Conservation (phyloP, 2,113 vertebrate genomes). For the Cavia aperea region DNA sequence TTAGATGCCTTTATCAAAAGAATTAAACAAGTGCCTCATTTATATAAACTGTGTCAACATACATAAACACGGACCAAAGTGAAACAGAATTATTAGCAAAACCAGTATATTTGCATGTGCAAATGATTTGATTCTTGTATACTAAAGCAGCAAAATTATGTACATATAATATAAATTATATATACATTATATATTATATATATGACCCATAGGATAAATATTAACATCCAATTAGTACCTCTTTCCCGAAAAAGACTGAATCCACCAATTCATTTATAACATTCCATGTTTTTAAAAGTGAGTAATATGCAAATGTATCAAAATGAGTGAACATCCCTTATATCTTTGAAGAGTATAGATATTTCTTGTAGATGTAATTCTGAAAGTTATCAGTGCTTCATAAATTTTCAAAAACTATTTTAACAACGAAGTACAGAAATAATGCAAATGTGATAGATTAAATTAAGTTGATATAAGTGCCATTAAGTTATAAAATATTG, state of each 20-base stretch:
- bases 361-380: background rate
- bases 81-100: background rate
- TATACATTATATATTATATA: background rate
- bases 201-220: background rate
- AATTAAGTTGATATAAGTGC: constrained; percentile 41
- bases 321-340: background rate
- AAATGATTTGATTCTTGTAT: background rate
- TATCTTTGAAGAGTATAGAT: background rate
- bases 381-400: background rate
- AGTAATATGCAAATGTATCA: background rate
- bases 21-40: background rate
- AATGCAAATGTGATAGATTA: constrained; percentile 15
- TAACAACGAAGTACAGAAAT: background rate
- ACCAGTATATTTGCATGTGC: accelerated
- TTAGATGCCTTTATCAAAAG: background rate
- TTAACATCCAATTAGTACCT: background rate
- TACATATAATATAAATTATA: background rate
- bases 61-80: background rate
- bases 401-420: constrained; percentile 7
- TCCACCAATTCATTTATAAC: background rate
- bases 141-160: background rate
- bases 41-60: background rate
- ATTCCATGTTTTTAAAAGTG: background rate
- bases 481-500: constrained; percentile 50
- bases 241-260: background rate